These are phyloP conservation scores for Mythimna impura DNA, from an alignment of 2,888 invertebrate species.

Conservation along the genomic window DNA sequence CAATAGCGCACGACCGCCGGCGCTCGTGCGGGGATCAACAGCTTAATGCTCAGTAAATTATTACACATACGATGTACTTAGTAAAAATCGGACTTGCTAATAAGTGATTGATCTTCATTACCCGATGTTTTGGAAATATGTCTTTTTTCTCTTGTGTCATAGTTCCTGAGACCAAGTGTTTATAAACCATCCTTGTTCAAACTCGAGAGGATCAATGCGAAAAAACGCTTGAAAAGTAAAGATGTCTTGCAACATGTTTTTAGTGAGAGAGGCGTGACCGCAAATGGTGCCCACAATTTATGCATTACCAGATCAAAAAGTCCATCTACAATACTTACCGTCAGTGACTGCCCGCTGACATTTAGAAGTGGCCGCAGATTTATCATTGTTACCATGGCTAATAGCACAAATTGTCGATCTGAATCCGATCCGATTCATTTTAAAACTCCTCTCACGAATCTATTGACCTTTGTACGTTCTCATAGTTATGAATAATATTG, in stretches of 20 bases:
- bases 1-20: too few species aligned
- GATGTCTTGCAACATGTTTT: constrained; percentile 3
- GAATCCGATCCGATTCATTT: constrained; percentile 71
- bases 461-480: constrained; percentile 72
- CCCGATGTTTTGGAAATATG: too few species aligned
- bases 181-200: background rate
- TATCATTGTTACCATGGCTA: constrained; percentile 63
- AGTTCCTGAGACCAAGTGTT: background rate
- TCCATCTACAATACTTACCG: constrained; percentile 31
- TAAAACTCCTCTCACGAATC: constrained; percentile 74
- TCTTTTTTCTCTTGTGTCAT: background rate
- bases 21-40: too few species aligned
- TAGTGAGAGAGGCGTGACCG: constrained; percentile 29
- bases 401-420: constrained; percentile 74
- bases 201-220: background rate
- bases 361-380: constrained; percentile 69
- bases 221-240: background rate
- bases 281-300: constrained; percentile 35
- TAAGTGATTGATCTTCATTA: too few species aligned
- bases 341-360: constrained; percentile 65
- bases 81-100: too few species aligned
- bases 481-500: constrained; percentile 72
- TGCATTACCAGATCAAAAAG: constrained; percentile 35
- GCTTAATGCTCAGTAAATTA: too few species aligned
- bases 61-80: too few species aligned